Conservation (phyloP, 2,113 vertebrate species). For the Anolis sagrei region DNA sequence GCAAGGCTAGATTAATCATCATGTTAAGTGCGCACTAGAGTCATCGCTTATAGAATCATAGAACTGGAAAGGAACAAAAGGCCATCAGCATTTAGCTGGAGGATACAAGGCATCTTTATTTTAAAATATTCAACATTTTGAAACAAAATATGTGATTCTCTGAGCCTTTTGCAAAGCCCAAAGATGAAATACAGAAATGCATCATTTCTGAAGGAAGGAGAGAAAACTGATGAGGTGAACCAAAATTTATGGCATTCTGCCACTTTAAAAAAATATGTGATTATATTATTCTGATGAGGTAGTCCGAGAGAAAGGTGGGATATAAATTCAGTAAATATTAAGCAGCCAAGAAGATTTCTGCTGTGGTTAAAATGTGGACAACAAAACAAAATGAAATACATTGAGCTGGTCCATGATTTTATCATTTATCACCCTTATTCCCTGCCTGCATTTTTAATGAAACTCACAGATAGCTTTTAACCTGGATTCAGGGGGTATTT, state of each 20-base stretch:
- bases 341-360: background rate
- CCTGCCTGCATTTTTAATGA: background rate
- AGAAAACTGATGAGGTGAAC: background rate
- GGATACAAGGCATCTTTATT: background rate
- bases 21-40: background rate
- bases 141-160: too few species aligned
- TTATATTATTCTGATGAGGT: background rate
- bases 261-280: background rate
- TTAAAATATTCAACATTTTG: background rate
- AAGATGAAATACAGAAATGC: too few species aligned
- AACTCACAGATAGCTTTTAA: background rate
- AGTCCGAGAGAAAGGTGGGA: background rate
- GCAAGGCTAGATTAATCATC: constrained; percentile 1
- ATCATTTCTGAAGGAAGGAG: background rate
- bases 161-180: background rate
- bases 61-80: background rate
- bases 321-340: too few species aligned
- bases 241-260: background rate
- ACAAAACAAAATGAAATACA: background rate
- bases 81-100: background rate
- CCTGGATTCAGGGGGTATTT: background rate
- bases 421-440: background rate
- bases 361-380: background rate
- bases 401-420: background rate
- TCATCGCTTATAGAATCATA: background rate